Percentiles rank a stretch among this genome's conserved stretches.
Conservation (phyloP, 2,797 vertebrate genomes). For the Pipistrellus kuhlii region DNA sequence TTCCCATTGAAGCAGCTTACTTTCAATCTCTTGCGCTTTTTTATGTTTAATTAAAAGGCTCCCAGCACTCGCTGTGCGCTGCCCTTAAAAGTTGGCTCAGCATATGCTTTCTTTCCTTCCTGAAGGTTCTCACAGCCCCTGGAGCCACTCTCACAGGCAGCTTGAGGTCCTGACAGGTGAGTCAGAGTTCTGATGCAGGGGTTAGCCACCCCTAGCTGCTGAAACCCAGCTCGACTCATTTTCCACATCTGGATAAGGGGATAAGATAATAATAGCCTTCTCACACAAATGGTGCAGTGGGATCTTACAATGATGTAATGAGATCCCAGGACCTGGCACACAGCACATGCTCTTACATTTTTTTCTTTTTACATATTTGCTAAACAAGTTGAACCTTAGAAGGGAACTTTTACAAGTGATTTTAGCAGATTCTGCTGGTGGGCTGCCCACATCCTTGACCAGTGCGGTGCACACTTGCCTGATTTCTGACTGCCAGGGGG, state of each 20-base stretch:
- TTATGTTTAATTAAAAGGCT: conserved; percentile 76
- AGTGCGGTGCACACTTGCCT: not conserved
- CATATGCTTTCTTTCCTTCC: conserved; percentile 55
- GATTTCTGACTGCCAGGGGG: not conserved
- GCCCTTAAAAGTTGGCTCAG: conserved; percentile 55
- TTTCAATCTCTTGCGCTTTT: conserved; percentile 70
- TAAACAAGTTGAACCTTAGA: not conserved
- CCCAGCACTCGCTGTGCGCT: conserved; percentile 38
- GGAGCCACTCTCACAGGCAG: not conserved
- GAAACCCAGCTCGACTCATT: not conserved
- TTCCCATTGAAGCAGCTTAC: conserved; percentile 67
- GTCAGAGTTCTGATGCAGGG: not conserved
- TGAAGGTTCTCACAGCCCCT: conserved; percentile 8
- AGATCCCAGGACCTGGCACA: not conserved
- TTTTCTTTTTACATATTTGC: not conserved
- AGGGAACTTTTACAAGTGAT: not conserved
- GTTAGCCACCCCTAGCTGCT: not conserved
- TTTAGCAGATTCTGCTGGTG: not conserved
- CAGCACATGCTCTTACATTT: not conserved
- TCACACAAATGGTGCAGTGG: not conserved
- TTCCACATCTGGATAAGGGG: not conserved
- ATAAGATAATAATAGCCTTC: not conserved
- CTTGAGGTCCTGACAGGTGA: not conserved
- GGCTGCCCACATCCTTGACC: not conserved
- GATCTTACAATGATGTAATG: not conserved